phyloP scores from a whole-genome alignment of 1,140 invertebrate genomes.

The Proctacanthus coquilletti region DNA sequence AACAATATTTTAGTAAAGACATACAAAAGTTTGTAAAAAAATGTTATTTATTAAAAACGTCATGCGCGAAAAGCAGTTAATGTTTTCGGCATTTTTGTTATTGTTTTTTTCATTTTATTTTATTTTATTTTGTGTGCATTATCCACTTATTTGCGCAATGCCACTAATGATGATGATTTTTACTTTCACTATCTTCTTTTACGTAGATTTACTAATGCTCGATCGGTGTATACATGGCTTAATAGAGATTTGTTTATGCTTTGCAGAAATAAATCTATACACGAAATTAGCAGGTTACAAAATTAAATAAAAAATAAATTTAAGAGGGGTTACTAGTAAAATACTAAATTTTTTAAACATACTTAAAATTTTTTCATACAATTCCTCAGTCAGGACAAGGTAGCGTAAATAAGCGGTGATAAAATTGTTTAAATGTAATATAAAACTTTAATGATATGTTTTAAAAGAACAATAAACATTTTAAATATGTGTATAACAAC shows the following conservation, averaged over 20 bases:
- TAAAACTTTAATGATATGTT: neutral
- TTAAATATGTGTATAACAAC: neutral
- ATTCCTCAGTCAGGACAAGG: too few species aligned
- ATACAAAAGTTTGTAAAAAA: neutral
- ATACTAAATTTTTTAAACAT: neutral
- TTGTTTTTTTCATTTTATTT: too few species aligned
- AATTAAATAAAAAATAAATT: neutral
- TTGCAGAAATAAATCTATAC: neutral
- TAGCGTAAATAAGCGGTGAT: neutral
- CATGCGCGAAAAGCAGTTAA: neutral
- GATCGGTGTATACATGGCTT: too few species aligned
- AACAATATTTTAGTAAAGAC: conserved; percentile 1
- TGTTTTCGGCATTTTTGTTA: too few species aligned
- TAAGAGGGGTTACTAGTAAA: neutral
- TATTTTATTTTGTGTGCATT: too few species aligned
- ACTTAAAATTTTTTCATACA: neutral
- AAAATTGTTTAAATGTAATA: neutral
- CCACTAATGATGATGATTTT: too few species aligned
- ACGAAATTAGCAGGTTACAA: neutral
- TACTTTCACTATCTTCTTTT: too few species aligned
- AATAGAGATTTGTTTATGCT: neutral
- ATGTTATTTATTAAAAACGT: neutral
- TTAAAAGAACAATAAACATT: too few species aligned
- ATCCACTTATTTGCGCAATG: too few species aligned
- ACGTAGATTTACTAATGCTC: too few species aligned